Base-by-base conservation (phyloP, 2,797 vertebrate genomes). In the Cichlasoma orientale region DNA sequence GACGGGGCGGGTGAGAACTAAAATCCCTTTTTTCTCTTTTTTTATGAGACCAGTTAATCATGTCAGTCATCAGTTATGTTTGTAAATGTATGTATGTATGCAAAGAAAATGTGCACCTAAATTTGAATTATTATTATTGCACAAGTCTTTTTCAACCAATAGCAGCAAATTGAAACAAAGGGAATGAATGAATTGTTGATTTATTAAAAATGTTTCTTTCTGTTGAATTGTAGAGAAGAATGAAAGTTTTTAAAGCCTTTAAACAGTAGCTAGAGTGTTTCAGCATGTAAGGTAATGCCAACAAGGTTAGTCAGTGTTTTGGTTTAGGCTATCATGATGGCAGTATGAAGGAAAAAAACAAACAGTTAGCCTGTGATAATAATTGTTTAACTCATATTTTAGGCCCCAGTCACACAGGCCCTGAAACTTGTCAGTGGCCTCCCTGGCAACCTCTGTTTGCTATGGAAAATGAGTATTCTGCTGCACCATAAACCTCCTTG, bases 1-100 rank as follows among this genome's bases (percentile, higher is more conserved):
- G 95, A 95, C 21, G 91, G 90, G 54, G 91, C 93, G 87, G 98
- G 98, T 99, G 90, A 93, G 92, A 87, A 44, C 25, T 57, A 53
- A 11, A 72, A 75, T 11, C 8, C 18, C 27, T 63, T 63, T 71
- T 72, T 16, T 16, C 8, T 54, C 4, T 56, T 2, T 73, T 53
- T 47, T 47, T 41, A 1, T 54, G 31, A 70, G 19, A 47, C n/a
- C 38, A 66, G n/a, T 44, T 12, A 77, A 33, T 63, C 14, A 44
- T 63, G 41, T n/a, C n/a, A n/a, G n/a, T n/a, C n/a, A n/a, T n/a
- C n/a, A n/a, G n/a, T n/a, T n/a, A n/a, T n/a, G n/a, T n/a, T n/a
- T n/a, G n/a, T n/a, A n/a, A n/a, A n/a, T n/a, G n/a, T n/a, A n/a
- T n/a, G n/a, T n/a, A n/a, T n/a, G 11, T 14, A 41, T 41, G 38